Percentiles rank a stretch among this genome's conserved stretches.
Conservation (phyloP, 2,113 vertebrate species). For the Glaucidium brasilianum region DNA sequence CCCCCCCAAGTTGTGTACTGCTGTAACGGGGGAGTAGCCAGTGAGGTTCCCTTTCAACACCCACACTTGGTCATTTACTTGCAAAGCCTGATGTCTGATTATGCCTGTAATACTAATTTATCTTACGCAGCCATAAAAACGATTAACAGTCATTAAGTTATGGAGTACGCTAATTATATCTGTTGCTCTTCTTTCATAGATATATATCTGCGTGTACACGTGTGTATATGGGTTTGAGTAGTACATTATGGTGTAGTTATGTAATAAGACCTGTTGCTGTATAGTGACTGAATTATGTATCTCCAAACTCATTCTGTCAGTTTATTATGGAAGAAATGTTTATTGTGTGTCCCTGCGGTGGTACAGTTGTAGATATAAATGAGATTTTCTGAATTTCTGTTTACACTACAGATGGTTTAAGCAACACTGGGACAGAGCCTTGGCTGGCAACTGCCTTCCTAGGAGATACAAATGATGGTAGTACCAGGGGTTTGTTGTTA, state of each 20-base stretch:
- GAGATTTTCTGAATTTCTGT: not conserved
- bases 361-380: not conserved
- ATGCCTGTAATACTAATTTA: not conserved
- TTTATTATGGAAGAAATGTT: not conserved
- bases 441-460: not conserved
- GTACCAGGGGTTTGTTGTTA: not conserved
- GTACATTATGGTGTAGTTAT: not conserved
- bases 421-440: not conserved
- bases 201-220: not conserved
- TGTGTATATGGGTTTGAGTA: not conserved
- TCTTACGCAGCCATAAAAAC: not conserved
- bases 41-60: not conserved
- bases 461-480: not conserved
- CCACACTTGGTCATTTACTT: not conserved
- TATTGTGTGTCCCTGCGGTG: not conserved
- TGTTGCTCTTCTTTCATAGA: not conserved
- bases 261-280: not conserved
- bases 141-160: not conserved
- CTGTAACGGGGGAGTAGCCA: not conserved
- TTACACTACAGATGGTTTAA: not conserved
- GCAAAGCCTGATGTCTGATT: not conserved
- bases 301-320: not conserved
- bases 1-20: accelerated
- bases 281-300: not conserved
- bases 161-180: not conserved